These are phyloP conservation scores for Dryobotodes eremita DNA, from an alignment of 2,888 invertebrate species.

Conservation along the genomic window DNA sequence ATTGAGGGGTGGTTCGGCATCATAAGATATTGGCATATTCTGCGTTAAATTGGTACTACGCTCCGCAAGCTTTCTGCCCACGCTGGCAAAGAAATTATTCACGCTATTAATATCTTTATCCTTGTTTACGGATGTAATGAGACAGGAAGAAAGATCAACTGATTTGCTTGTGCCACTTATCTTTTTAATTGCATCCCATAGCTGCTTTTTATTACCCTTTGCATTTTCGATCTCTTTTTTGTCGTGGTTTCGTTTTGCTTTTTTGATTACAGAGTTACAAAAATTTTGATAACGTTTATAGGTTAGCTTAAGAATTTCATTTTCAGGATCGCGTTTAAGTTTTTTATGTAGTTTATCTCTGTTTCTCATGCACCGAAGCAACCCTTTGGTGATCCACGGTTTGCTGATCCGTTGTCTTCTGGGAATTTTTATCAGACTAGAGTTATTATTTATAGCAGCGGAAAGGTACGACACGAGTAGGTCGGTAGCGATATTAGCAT, in stretches of 20 bases:
- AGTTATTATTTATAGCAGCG: background rate
- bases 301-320: background rate
- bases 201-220: background rate
- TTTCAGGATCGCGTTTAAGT: background rate
- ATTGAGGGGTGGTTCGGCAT: background rate
- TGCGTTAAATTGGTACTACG: background rate
- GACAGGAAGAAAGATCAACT: background rate
- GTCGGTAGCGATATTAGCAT: background rate
- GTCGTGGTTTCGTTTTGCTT: background rate
- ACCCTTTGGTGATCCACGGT: background rate
- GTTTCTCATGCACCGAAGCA: background rate
- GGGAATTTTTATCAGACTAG: background rate
- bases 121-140: background rate
- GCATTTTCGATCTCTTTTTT: background rate
- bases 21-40: background rate
- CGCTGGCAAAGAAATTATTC: background rate
- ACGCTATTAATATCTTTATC: background rate
- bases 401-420: background rate
- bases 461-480: background rate
- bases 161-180: background rate
- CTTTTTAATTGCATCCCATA: background rate
- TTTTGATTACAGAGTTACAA: background rate
- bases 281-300: background rate
- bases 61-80: background rate
- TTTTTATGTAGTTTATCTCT: background rate